These are phyloP conservation scores for Digitonthophagus gazella DNA, from an alignment of 2,888 invertebrate genomes.

Conservation along the genomic window DNA sequence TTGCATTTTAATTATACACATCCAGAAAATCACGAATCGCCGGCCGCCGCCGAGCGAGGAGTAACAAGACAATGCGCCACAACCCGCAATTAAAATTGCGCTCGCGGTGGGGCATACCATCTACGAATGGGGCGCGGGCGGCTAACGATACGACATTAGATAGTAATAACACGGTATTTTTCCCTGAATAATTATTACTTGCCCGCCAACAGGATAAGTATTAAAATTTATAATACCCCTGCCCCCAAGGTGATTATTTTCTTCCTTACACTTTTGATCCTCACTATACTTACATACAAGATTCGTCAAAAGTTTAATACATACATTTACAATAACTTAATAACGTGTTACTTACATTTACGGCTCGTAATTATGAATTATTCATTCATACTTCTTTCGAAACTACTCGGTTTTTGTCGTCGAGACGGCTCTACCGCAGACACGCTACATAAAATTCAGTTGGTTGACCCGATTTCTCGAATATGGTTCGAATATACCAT, in stretches of 20 bases:
- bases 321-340: background rate
- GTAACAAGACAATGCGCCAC: conserved; percentile 5
- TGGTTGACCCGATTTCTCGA: background rate
- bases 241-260: background rate
- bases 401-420: background rate
- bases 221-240: background rate
- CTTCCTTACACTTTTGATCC: background rate
- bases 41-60: background rate
- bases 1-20: conserved; percentile 27
- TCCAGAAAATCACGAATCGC: conserved; percentile 17
- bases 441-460: background rate
- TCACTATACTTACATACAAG: background rate
- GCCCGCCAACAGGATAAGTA: background rate
- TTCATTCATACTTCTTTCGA: background rate
- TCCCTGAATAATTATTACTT: background rate
- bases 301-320: too few relatives aligned
- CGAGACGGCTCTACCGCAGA: background rate
- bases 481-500: background rate
- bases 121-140: background rate
- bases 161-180: background rate
- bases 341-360: background rate
- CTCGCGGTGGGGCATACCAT: background rate
- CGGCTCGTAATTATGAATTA: background rate
- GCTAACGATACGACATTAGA: background rate
- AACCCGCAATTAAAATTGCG: conserved; percentile 15